Percentiles rank a stretch among this genome's conserved stretches.
Conservation (phyloP, 2,888 invertebrate species). For the Tuta absoluta region DNA sequence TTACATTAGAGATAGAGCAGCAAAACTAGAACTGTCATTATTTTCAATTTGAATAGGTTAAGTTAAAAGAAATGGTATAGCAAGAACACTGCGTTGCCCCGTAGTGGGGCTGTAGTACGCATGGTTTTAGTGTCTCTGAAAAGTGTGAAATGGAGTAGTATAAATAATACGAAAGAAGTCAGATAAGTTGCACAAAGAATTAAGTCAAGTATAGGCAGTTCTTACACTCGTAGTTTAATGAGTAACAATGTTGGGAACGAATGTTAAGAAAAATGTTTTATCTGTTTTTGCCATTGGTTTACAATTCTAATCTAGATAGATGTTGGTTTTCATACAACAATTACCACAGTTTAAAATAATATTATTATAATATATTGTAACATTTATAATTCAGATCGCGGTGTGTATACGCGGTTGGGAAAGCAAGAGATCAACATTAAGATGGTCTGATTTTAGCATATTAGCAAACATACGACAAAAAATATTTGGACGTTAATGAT, state of each 20-base stretch:
- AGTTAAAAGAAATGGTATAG: no score
- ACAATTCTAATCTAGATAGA: not conserved
- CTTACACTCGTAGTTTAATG: not conserved
- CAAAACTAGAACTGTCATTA: no score
- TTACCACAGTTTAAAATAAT: slow-evolving; percentile 1
- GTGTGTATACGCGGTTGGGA: slow-evolving; percentile 24
- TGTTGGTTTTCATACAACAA: not conserved
- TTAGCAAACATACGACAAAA: not conserved
- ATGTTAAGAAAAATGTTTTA: not conserved
- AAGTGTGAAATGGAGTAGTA: no score
- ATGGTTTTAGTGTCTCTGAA: no score
- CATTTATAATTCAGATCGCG: slow-evolving; percentile 25
- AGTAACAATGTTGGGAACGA: not conserved
- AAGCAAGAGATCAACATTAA: slow-evolving; percentile 39
- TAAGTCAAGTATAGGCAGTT: no score
- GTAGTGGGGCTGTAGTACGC: no score
- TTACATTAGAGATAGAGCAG: no score
- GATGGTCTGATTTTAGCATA: not conserved
- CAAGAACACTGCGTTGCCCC: no score
- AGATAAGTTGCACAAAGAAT: no score
- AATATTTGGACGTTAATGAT: not conserved
- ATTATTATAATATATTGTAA: slow-evolving; percentile 21
- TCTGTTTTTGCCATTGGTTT: not conserved
- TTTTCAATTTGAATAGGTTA: no score
- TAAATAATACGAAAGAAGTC: no score